Conservation (phyloP, 2,888 invertebrate species). For the Matsumyia berberina region DNA sequence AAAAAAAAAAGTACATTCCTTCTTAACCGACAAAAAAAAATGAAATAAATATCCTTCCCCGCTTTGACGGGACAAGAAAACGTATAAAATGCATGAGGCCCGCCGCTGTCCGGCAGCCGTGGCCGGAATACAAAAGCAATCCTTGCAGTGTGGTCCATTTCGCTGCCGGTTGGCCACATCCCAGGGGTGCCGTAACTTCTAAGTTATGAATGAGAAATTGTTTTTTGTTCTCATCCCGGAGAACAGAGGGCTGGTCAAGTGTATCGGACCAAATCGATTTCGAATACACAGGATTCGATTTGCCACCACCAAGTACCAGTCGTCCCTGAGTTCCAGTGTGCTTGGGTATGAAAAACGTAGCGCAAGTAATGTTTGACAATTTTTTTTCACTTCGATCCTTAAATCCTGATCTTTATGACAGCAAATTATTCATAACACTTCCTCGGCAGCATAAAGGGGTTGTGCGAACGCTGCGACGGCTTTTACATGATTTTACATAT, state of each 20-base stretch:
- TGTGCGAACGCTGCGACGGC: slow-evolving; percentile 3
- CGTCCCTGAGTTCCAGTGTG: slow-evolving; percentile 2
- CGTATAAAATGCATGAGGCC: slow-evolving; percentile 77
- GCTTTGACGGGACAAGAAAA: slow-evolving; percentile 37
- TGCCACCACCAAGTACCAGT: neutral
- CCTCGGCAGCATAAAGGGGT: slow-evolving; percentile 51
- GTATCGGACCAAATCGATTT: slow-evolving; percentile 77
- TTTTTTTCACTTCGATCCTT: slow-evolving; percentile 69
- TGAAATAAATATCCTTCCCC: slow-evolving; percentile 17
- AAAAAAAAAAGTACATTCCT: slow-evolving; percentile 29
- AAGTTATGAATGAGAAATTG: slow-evolving; percentile 84
- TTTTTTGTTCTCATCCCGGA: slow-evolving; percentile 76
- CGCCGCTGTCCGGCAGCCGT: slow-evolving; percentile 52
- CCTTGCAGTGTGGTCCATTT: slow-evolving; percentile 34
- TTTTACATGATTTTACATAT: slow-evolving; percentile 44
- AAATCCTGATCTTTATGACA: slow-evolving; percentile 78
- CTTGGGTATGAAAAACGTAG: slow-evolving; percentile 45
- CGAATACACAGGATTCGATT: slow-evolving; percentile 75
- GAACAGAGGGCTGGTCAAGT: slow-evolving; percentile 61
- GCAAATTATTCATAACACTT: slow-evolving; percentile 77
- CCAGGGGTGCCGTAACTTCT: slow-evolving; percentile 83
- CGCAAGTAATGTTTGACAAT: slow-evolving; percentile 74
- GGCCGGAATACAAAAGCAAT: slow-evolving; percentile 71
- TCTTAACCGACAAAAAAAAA: slow-evolving; percentile 14
- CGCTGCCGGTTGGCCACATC: slow-evolving; percentile 77